Evolutionary conservation across 2,113 vertebrate species (phyloP), one percentile per base, ranked within the genome.

Genomic region (Excalfactoria chinensis): DNA sequence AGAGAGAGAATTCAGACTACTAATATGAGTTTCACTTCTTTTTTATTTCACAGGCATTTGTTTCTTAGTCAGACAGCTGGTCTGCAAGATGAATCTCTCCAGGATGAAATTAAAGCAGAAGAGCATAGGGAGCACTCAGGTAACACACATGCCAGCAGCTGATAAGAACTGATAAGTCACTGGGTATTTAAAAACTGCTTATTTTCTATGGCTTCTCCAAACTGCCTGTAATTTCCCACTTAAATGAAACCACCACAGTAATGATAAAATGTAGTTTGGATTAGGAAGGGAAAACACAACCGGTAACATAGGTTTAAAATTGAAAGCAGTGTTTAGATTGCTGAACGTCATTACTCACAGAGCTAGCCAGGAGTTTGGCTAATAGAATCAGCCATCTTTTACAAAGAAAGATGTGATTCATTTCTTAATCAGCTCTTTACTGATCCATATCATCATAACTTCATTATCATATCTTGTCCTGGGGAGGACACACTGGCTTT

Each of bases 11-110:
- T 73, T 84, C 53, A 93, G 26, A 28, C 11, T 13, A 53, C 20
- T 74, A 21, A 80, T 40, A 18, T 4, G 20, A 60, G 9, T 80
- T 86, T 93, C 25, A 55, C n/a, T 62, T 37, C 6, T 26, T 49
- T 66, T 35, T 59, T 53, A 86, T 72, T 79, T 80, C 75, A 30
- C 64, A 98, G 98, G 63, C 80, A 60, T 49, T 80, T 96, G 3
- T 97, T 97, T 86, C 93, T 96, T 64, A 97, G 83, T 12, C 97
- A 97, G 82, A 86, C 84, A 67, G 76, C 78, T 80, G 95, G 93
- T 30, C 89, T 86, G 78, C 77, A 84, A 59, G 80, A 83, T 8
- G 63, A 55, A 40, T 66, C 84, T 79, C 46, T n/a, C 16, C 75
- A 91, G 67, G 74, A 78, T 74, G 84, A 86, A 77, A 53, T 73